Conservation (phyloP, 2,113 vertebrate genomes). For the Sigmodon hispidus region DNA sequence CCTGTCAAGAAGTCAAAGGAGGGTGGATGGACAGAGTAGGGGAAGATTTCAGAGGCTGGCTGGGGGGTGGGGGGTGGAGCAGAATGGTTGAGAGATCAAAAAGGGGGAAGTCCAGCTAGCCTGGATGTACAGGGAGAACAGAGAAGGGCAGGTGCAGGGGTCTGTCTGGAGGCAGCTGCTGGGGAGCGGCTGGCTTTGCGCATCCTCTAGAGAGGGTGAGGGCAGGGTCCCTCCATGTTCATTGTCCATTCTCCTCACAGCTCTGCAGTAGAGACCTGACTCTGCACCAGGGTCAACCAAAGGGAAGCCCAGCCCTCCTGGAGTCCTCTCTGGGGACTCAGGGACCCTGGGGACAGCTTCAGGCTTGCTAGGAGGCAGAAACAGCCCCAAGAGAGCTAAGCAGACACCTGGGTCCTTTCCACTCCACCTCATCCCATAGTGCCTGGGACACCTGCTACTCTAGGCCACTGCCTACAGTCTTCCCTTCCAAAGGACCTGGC, state of each 20-base stretch:
- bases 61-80: fast-evolving
- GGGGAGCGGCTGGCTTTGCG: not conserved
- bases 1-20: not conserved
- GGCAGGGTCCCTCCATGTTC: constrained; percentile 41
- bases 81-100: not conserved
- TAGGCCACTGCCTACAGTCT: not conserved
- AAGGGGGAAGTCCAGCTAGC: not conserved
- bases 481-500: not conserved
- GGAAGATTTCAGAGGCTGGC: not conserved
- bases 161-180: not conserved
- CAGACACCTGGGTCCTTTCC: constrained; percentile 56
- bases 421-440: not conserved
- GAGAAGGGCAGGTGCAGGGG: not conserved
- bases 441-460: constrained; percentile 14
- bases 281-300: not conserved
- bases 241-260: constrained; percentile 55
- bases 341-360: not conserved
- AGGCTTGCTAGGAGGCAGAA: not conserved
- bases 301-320: not conserved
- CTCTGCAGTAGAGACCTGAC: constrained; percentile 58
- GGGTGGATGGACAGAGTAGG: not conserved
- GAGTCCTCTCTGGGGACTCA: constrained; percentile 21
- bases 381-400: constrained; percentile 26
- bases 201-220: not conserved
- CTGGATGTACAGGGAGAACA: not conserved